Conservation (phyloP, 2,797 vertebrate species). For the Ctenopoma multispine region DNA sequence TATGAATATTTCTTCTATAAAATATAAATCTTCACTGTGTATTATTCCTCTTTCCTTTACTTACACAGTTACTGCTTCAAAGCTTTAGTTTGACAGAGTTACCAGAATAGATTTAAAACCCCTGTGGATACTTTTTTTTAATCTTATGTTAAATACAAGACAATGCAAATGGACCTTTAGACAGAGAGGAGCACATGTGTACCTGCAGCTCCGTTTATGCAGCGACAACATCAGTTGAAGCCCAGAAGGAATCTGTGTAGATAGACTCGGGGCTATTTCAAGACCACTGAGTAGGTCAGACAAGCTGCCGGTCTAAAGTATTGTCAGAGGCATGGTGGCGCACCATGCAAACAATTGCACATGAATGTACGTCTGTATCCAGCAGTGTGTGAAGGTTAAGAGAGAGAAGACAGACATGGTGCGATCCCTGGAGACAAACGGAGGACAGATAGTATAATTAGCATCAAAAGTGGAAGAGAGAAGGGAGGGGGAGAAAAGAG, state of each 20-base stretch:
- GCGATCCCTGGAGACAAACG: conserved; percentile 68
- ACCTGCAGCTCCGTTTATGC: conserved; percentile 48
- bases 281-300: conserved; percentile 55
- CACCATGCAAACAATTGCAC: conserved; percentile 55
- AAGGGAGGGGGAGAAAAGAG: conserved; percentile 35
- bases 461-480: conserved; percentile 65
- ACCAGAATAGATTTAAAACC: conserved; percentile 43
- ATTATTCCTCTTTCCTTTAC: not conserved
- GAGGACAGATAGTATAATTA: conserved; percentile 77
- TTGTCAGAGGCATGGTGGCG: conserved; percentile 57
- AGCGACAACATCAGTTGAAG: conserved; percentile 16
- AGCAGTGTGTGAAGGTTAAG: conserved; percentile 72
- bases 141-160: conserved; percentile 24
- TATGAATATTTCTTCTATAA: conserved; percentile 4
- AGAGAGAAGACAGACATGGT: conserved; percentile 54
- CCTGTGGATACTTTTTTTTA: conserved; percentile 20
- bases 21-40: too few species aligned
- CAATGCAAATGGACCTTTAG: not conserved
- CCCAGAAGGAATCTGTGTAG: conserved; percentile 20
- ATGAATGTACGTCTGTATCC: conserved; percentile 39
- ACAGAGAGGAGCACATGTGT: conserved; percentile 8
- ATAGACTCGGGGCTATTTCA: conserved; percentile 36
- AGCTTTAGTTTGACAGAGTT: conserved; percentile 7
- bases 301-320: conserved; percentile 65
- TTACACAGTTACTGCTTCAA: not conserved